Evolutionary conservation across 2,888 invertebrate genomes (phyloP).

Genomic region (Troides oblongomaculatus): DNA sequence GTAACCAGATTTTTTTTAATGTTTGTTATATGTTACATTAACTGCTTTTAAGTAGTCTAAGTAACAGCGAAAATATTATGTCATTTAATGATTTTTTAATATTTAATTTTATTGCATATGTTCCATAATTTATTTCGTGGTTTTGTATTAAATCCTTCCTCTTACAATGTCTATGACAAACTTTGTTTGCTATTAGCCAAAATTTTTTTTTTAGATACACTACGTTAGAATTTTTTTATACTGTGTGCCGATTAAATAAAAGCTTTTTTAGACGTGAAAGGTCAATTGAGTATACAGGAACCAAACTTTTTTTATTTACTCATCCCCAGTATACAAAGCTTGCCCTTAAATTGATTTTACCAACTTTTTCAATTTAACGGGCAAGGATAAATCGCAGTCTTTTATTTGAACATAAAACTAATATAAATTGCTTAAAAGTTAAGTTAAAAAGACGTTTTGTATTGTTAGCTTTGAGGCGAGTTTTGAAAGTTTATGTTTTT

Average conservation of each 20-base stretch:
- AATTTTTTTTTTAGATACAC: too few species aligned
- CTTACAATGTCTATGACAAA: too few species aligned
- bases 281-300: conserved; percentile 15
- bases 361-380: conserved; percentile 80
- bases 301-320: conserved; percentile 26
- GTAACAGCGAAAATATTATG: too few species aligned
- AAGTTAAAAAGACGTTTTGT: conserved; percentile 10
- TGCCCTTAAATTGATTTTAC: conserved; percentile 72
- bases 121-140: too few species aligned
- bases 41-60: too few species aligned
- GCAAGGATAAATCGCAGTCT: conserved; percentile 79
- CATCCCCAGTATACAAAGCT: conserved; percentile 22
- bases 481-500: conserved; percentile 10
- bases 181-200: too few species aligned
- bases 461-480: conserved; percentile 12
- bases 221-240: not conserved
- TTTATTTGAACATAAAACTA: conserved; percentile 77
- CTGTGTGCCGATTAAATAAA: not conserved
- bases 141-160: too few species aligned
- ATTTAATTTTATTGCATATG: too few species aligned
- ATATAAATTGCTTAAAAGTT: conserved; percentile 72
- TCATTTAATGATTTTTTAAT: too few species aligned
- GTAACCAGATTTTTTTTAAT: too few species aligned
- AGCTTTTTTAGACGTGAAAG: conserved; percentile 14
- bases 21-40: too few species aligned